Evolutionary conservation across 2,888 invertebrate species (phyloP).

Genomic region (Autographa gamma): DNA sequence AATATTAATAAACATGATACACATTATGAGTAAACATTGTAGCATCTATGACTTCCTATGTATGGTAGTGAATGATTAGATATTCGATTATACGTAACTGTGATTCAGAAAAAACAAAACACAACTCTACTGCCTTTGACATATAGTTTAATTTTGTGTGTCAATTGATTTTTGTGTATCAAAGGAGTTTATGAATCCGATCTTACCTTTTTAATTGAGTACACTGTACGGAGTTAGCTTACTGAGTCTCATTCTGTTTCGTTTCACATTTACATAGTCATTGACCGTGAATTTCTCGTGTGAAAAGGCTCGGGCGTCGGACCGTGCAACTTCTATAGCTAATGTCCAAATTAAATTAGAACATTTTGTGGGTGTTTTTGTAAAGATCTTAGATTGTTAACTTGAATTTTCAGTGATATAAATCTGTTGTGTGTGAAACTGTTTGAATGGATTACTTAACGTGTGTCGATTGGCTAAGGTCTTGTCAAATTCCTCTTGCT

Average conservation of each 20-base stretch:
- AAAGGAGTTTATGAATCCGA: conserved; percentile 4
- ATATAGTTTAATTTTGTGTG: neutral
- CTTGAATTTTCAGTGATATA: conserved; percentile 21
- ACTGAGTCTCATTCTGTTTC: conserved; percentile 51
- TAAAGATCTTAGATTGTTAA: conserved; percentile 34
- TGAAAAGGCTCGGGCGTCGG: conserved; percentile 76
- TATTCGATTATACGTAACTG: neutral
- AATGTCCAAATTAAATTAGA: conserved; percentile 83
- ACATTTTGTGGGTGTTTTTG: conserved; percentile 58
- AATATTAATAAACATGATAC: neutral
- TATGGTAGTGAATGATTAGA: neutral
- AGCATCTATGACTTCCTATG: neutral
- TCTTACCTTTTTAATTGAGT: neutral
- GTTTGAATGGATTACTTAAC: neutral
- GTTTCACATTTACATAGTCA: conserved; percentile 85
- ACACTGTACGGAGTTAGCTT: conserved; percentile 26
- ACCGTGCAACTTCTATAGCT: conserved; percentile 75
- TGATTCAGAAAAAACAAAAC: neutral
- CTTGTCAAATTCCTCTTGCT: too few relatives aligned
- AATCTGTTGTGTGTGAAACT: conserved; percentile 18
- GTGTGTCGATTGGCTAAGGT: neutral
- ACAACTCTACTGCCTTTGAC: neutral
- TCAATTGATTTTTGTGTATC: neutral
- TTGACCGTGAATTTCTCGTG: conserved; percentile 87
- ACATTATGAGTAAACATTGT: conserved; percentile 1